A percentile compares a stretch with the other conserved stretches of the same genome.
These are phyloP conservation scores for Nysson spinosus DNA, from an alignment of 2,888 invertebrate genomes.

Conservation along the genomic window DNA sequence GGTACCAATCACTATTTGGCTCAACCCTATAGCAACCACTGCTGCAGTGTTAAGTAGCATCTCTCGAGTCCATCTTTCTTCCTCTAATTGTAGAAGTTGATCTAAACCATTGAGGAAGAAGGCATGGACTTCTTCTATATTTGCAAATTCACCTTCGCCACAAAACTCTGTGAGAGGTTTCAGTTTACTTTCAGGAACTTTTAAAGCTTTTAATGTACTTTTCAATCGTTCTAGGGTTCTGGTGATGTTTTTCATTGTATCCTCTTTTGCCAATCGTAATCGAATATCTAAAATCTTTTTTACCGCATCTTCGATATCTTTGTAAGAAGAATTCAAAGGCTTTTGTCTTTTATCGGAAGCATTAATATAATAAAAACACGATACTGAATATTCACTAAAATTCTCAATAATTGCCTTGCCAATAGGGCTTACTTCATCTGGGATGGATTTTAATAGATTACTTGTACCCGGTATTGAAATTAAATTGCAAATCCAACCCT, in stretches of 20 bases:
- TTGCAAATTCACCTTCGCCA: slow-evolving; percentile 16
- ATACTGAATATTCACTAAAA: not conserved
- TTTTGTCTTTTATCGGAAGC: not conserved
- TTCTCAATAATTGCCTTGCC: not conserved
- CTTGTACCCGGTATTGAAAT: too few relatives aligned
- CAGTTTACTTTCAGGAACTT: slow-evolving; percentile 27
- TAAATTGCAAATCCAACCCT: not conserved
- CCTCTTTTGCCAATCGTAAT: not conserved
- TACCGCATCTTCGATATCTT: slow-evolving; percentile 1
- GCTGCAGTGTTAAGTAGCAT: slow-evolving; percentile 5
- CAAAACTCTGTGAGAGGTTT: slow-evolving; percentile 28
- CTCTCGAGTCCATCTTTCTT: slow-evolving; percentile 47
- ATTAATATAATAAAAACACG: not conserved
- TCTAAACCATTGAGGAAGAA: slow-evolving; percentile 55
- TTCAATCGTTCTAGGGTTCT: not conserved
- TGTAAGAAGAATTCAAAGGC: not conserved
- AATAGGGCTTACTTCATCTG: not conserved
- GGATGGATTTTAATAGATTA: not conserved
- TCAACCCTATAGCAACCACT: slow-evolving; percentile 47
- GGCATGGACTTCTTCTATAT: slow-evolving; percentile 42
- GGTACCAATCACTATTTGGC: slow-evolving; percentile 51
- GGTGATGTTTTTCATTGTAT: not conserved
- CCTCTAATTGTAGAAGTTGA: slow-evolving; percentile 42
- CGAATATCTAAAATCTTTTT: not conserved
- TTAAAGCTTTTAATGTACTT: slow-evolving; percentile 8